A percentile compares a stretch with the other conserved stretches of the same genome.
phyloP scores from a whole-genome alignment of 2,113 vertebrate species.

The Ciconia stormi region DNA sequence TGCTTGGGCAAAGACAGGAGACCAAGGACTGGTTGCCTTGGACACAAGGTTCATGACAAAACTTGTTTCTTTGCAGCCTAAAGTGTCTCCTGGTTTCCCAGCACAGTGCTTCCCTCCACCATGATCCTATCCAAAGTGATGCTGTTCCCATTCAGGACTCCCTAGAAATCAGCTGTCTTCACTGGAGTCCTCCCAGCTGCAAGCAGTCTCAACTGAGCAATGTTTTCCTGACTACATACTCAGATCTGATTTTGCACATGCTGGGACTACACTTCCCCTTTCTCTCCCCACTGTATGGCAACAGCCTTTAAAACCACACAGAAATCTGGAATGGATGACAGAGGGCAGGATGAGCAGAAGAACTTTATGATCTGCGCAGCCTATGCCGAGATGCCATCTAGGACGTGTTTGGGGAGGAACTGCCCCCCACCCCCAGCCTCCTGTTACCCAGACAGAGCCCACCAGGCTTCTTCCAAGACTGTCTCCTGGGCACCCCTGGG shows the following conservation, averaged over 20 bases:
- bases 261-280: neutral
- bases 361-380: neutral
- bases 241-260: neutral
- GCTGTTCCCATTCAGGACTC: neutral
- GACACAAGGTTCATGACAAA: neutral
- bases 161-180: neutral
- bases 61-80: neutral
- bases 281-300: neutral
- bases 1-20: neutral
- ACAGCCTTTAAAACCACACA: neutral
- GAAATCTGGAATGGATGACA: neutral
- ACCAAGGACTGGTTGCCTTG: neutral
- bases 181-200: neutral
- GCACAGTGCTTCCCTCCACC: neutral
- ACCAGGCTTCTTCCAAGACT: neutral
- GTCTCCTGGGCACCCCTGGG: slow-evolving; percentile 7
- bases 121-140: neutral
- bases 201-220: neutral
- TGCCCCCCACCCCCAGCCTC: neutral
- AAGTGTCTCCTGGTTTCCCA: neutral
- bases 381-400: neutral
- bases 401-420: neutral
- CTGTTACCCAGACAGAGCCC: slow-evolving; percentile 24
- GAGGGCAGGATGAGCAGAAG: neutral
- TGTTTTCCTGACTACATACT: neutral